A percentile compares a stretch with the other conserved stretches of the same genome.
Conservation (phyloP, 2,797 vertebrate genomes). For the Poecilia picta region DNA sequence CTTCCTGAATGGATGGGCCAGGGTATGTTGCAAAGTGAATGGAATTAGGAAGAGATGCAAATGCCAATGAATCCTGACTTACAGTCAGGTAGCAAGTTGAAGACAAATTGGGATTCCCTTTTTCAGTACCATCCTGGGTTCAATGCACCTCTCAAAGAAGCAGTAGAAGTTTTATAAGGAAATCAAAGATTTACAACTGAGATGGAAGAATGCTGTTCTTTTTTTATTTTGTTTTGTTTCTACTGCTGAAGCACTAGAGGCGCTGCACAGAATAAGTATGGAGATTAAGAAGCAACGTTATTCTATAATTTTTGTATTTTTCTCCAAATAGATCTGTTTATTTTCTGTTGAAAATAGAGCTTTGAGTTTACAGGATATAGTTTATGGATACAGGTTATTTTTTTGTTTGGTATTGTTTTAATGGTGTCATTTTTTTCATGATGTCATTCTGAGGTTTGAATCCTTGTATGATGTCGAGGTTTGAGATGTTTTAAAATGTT, state of each 20-base stretch:
- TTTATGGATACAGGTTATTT: too few relatives aligned
- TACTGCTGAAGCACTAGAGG: too few relatives aligned
- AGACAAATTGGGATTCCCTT: background rate
- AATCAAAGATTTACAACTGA: background rate
- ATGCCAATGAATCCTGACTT: background rate
- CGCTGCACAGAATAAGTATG: too few relatives aligned
- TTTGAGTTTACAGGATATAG: background rate
- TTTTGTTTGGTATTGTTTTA: background rate
- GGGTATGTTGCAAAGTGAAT: background rate
- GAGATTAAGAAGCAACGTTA: too few relatives aligned
- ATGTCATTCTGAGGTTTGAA: too few relatives aligned
- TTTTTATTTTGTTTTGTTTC: background rate
- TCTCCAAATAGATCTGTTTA: background rate
- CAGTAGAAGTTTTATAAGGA: background rate
- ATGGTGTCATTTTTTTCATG: background rate
- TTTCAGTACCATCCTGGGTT: background rate
- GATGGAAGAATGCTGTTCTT: background rate
- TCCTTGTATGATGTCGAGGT: too few relatives aligned
- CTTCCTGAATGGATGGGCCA: background rate
- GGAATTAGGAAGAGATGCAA: background rate
- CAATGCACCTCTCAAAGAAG: background rate
- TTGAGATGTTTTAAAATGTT: too few relatives aligned
- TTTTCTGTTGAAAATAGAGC: background rate
- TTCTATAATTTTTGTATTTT: background rate
- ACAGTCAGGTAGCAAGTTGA: background rate